phyloP scores from a whole-genome alignment of 2,113 vertebrate genomes.

The Psammodynastes pulverulentus region DNA sequence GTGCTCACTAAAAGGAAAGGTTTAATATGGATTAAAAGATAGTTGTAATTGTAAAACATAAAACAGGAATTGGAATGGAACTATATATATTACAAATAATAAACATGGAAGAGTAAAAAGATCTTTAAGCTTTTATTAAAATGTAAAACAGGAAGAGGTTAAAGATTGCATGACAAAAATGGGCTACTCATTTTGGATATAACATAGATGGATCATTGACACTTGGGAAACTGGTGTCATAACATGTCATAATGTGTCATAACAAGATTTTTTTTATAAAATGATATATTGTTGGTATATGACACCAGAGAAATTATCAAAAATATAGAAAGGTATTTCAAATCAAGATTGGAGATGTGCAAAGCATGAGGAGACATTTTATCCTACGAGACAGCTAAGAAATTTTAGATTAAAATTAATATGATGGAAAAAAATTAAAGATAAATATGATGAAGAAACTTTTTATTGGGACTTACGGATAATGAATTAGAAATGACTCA shows the following conservation, averaged over 20 bases:
- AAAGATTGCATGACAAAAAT: not conserved
- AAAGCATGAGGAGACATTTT: not conserved
- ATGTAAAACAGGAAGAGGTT: not conserved
- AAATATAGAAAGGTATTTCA: not conserved
- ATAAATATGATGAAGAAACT: not conserved
- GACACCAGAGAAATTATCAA: not conserved
- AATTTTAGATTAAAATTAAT: not conserved
- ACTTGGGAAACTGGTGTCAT: not conserved
- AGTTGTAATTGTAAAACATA: not conserved
- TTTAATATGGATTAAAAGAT: not conserved
- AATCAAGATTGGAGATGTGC: not conserved
- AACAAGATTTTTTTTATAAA: not conserved
- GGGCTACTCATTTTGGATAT: not conserved
- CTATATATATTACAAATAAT: not conserved
- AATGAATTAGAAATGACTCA: not conserved
- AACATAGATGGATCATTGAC: not conserved
- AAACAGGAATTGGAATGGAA: not conserved
- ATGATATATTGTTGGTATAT: not conserved
- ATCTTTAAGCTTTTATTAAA: not conserved
- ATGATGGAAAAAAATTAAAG: not conserved
- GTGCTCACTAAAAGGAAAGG: not conserved
- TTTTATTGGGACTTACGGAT: not conserved
- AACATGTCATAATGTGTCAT: not conserved
- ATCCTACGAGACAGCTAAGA: not conserved
- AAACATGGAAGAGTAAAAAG: not conserved